Evolutionary conservation across 2,888 invertebrate genomes (phyloP), one percentile per base, ranked within the genome.

Genomic region (Phasia obesa): DNA sequence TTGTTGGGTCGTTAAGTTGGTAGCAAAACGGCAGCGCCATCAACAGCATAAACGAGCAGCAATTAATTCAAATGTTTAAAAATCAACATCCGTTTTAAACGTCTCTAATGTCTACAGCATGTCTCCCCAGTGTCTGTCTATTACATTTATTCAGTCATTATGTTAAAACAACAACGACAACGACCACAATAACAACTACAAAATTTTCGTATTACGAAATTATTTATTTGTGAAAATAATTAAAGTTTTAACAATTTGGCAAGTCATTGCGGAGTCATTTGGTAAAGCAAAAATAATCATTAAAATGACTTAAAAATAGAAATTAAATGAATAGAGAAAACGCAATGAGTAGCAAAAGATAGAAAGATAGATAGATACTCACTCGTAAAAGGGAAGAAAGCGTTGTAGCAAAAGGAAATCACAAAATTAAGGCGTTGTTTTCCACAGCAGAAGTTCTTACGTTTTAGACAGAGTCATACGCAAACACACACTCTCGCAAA

Each of bases 31-130:
- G 17, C 76, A 57, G 38, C n/a, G 13, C 38, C 69, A 27, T 13
- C 73, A 64, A 38, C 47, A 42, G 82, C 86, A 88, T 88, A 2
- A 35, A 35, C 57, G n/a, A 47, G 42, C 65, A 57, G 85, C 86
- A 90, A 89, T 89, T 90, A 90, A 90, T 89, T 89, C 88, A 88
- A 88, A 89, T 89, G 84, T 85, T 86, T 84, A 84, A 84, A 73
- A 84, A 84, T 87, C 87, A 88, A 82, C 87, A 89, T 88, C 86
- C 83, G 80, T 70, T 81, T 82, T 57, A 74, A 80, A 67, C 17
- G 53, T 59, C 57, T 77, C 73, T 74, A 67, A 42, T 59, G 59
- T 73, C 74, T 60, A 44, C 55, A 64, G 38, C 70, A 27, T 47
- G 70, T 71, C 73, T 21, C 38, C 47, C 60, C n/a, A 49, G 35